Evolutionary conservation across 2,888 invertebrate species (phyloP), one percentile per base, ranked within the genome.

Genomic region (Apomyelois bistriatella): DNA sequence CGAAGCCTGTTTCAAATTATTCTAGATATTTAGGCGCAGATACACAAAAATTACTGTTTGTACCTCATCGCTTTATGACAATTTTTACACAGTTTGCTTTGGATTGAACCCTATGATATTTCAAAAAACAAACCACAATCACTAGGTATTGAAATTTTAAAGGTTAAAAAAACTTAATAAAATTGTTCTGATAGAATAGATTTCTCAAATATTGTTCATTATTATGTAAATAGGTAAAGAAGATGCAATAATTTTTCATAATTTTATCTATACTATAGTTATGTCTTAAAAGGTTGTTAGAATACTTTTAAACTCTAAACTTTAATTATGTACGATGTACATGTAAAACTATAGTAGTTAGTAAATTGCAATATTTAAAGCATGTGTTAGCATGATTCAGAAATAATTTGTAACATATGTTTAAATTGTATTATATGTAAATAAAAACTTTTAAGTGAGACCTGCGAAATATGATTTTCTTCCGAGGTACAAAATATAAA

Each of bases 391-490:
- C 72, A 74, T 76, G 72, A 69, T 74, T 82, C 74, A 65, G 53
- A 56, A 53, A 60, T 58, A 49, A 76, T 76, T 79, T 86, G 82
- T 86, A 85, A 77, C 63, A 79, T 84, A 81, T 76, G 73, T 80
- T 81, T 75, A 74, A 79, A 81, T 76, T 89, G 89, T 89, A 89
- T 82, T 57, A 86, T 86, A 89, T 90, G 89, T 89, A 90, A 87
- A 90, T 89, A 89, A 82, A 82, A 75, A 72, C 60, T 75, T 46
- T 82, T 77, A 88, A 85, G 79, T 80, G 85, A 85, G 76, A 86
- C 79, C 81, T 83, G 84, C 85, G 82, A 89, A 81, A 86, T 88
- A 88, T 88, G 80, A 85, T 88, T 90, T 88, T 87, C 89, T 90
- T 89, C 88, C 85, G 87, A 87, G 88, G 87, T 89, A 89, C 88